phyloP scores from a whole-genome alignment of 2,113 vertebrate species.

The Addax nasomaculatus region DNA sequence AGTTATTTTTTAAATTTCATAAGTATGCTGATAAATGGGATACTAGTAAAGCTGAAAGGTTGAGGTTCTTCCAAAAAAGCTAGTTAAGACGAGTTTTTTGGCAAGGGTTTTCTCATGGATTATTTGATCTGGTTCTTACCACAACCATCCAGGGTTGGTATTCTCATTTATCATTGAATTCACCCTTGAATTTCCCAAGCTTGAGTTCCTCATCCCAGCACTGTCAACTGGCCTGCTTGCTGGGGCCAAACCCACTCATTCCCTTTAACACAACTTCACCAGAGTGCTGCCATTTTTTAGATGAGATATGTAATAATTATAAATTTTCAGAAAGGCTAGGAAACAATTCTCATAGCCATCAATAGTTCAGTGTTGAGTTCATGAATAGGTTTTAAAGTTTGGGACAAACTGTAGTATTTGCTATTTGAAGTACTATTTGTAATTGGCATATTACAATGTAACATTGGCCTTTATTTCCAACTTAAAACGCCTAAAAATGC shows the following conservation, averaged over 20 bases:
- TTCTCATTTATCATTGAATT: not conserved
- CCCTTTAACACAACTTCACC: not conserved
- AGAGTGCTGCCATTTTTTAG: not conserved
- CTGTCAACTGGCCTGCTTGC: not conserved
- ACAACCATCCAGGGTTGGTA: not conserved
- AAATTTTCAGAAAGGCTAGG: not conserved
- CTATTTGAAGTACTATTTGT: not conserved
- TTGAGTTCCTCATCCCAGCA: not conserved
- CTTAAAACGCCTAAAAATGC: not conserved
- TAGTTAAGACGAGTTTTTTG: not conserved
- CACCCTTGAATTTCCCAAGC: not conserved
- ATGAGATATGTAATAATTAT: not conserved
- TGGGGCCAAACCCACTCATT: not conserved
- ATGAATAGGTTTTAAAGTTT: not conserved
- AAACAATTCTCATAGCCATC: not conserved
- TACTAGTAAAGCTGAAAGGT: not conserved
- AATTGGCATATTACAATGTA: not conserved
- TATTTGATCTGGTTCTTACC: not conserved
- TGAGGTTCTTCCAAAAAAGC: not conserved
- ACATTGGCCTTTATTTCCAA: slow-evolving; percentile 3
- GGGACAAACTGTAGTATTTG: not conserved
- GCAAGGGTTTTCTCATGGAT: not conserved
- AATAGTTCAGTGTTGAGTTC: not conserved
- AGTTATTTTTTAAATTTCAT: not conserved
- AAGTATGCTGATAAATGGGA: not conserved